Base-by-base conservation (phyloP, 2,888 invertebrate genomes). In the Protophormia terraenovae region DNA sequence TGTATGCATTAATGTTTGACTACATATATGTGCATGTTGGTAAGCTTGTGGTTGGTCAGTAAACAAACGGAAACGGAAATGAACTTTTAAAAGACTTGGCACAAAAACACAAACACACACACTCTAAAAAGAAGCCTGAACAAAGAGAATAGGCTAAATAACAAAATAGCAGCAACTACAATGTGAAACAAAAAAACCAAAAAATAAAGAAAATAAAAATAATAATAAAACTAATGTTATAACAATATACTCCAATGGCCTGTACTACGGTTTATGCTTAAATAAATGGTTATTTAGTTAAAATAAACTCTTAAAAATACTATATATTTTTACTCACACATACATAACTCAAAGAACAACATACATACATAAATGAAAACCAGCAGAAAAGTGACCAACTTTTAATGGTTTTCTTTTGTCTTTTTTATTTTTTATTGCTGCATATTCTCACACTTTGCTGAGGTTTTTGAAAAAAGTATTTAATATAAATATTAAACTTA, bases 21-120 rank as follows among this genome's bases (percentile, higher is more conserved):
- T n/a, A n/a, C n/a, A 47, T 45, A 19, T 47, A 58, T 55, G 38
- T 78, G 60, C 41, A 72, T 84, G 66, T 72, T 81, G 80, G 50
- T 55, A 60, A 66, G 45, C 41, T 81, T 84, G 76, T 73, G 76
- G 80, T 67, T 67, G 84, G 80, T 73, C 80, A 84, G 84, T 73
- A 81, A 77, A 77, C 84, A 81, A 84, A 84, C 80, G 80, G 76
- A 84, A 81, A 84, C 76, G 84, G 84, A 84, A 77, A 84, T 84
- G 77, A 84, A 77, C 84, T 77, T 84, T 84, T 77, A 84, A 84
- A 81, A 73, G 80, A 77, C 80, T 77, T 72, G 45, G 35, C 24
- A 64, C 16, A 53, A 50, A 47, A 19, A 45, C 6, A 53, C 24
- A 62, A 35, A 27, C 24, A 41, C 55, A 7, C 47, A 50, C 14